phyloP scores from a whole-genome alignment of 1,140 invertebrate genomes.

The Brachystomella parvula region DNA sequence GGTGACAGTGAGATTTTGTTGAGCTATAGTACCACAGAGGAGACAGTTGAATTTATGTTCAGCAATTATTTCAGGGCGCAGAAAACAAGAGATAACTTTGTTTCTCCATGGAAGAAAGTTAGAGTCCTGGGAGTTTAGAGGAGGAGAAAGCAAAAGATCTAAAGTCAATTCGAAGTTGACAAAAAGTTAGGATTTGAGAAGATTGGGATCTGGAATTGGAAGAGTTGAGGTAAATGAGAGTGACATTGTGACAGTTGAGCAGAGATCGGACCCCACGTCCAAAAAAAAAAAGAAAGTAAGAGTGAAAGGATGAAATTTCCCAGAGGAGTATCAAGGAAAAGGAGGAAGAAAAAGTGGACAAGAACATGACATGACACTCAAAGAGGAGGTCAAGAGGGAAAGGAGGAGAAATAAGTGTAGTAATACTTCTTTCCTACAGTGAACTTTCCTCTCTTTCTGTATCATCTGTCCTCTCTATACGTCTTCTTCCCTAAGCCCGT shows the following conservation, averaged over 20 bases:
- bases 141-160: too few relatives aligned
- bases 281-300: not conserved
- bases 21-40: not conserved
- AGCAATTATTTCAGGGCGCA: too few relatives aligned
- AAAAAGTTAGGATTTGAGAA: not conserved
- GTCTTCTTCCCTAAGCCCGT: not conserved
- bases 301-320: slow-evolving; percentile 14
- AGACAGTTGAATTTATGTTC: not conserved
- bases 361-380: slow-evolving; percentile 8
- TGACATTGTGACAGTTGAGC: slow-evolving; percentile 1
- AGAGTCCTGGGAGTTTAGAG: not conserved
- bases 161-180: not conserved
- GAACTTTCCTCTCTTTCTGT: not conserved
- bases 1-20: not conserved
- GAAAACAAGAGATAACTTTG: not conserved
- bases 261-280: not conserved
- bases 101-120: not conserved
- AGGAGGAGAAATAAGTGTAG: slow-evolving; percentile 3
- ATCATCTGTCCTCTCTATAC: too few relatives aligned
- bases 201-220: slow-evolving; percentile 7
- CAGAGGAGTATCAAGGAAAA: not conserved
- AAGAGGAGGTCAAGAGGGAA: slow-evolving; percentile 5
- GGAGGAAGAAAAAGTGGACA: slow-evolving; percentile 9
- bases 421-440: slow-evolving; percentile 4
- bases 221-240: slow-evolving; percentile 8